Evolutionary conservation across 2,888 invertebrate genomes (phyloP).

Genomic region (Pyrrhia umbra): DNA sequence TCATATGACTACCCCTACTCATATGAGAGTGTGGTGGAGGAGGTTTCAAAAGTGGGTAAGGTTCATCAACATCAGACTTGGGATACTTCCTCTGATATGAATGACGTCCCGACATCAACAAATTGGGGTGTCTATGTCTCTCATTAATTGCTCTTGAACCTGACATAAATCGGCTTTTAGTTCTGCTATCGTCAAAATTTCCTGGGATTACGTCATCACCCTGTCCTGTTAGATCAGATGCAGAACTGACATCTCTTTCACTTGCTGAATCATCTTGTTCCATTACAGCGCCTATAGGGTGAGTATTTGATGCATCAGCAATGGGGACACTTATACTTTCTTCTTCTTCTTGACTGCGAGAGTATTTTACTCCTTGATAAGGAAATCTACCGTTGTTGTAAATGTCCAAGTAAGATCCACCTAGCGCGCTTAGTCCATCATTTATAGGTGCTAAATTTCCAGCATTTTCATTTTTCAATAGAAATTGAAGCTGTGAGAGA

Average conservation of each 20-base stretch:
- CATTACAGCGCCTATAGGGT: constrained; percentile 87
- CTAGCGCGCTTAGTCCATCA: constrained; percentile 73
- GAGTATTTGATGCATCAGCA: constrained; percentile 81
- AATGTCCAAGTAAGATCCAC: constrained; percentile 79
- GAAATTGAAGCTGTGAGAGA: constrained; percentile 79
- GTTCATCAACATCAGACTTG: constrained; percentile 78
- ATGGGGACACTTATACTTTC: constrained; percentile 81
- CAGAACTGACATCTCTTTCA: constrained; percentile 72
- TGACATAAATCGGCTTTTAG: constrained; percentile 71
- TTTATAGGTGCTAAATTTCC: constrained; percentile 69
- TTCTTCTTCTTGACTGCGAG: constrained; percentile 87
- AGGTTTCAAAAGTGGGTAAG: constrained; percentile 85
- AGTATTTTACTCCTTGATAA: constrained; percentile 85
- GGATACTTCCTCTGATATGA: constrained; percentile 78
- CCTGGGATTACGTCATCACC: constrained; percentile 70
- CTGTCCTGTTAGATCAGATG: constrained; percentile 73
- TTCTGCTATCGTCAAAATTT: constrained; percentile 72
- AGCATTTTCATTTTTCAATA: constrained; percentile 81
- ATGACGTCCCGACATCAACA: constrained; percentile 72
- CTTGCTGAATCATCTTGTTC: constrained; percentile 81
- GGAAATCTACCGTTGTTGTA: constrained; percentile 79
- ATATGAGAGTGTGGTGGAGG: constrained; percentile 78
- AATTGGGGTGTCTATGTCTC: constrained; percentile 78
- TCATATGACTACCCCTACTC: constrained; percentile 69
- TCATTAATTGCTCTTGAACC: constrained; percentile 70